Conservation (phyloP, 2,888 invertebrate species). For the Lissonota sp. region DNA sequence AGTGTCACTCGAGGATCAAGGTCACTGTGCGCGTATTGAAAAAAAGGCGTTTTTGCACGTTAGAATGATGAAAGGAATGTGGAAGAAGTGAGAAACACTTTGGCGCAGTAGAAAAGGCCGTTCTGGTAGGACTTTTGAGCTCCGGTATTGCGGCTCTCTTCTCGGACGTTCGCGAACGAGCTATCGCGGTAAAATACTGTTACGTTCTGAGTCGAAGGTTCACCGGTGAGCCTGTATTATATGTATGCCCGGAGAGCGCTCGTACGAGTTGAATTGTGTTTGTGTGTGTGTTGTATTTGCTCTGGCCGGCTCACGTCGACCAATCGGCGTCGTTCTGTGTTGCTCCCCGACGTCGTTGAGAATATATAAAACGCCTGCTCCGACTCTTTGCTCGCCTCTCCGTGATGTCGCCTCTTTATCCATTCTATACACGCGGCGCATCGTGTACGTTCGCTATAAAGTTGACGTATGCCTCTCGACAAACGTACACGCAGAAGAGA, state of each 20-base stretch:
- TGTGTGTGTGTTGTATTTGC: slow-evolving; percentile 40
- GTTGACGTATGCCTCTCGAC: background rate
- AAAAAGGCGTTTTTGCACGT: background rate
- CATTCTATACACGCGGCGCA: background rate
- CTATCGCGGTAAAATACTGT: slow-evolving; percentile 63
- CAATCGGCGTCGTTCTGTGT: slow-evolving; percentile 47
- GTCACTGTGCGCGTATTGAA: slow-evolving; percentile 19
- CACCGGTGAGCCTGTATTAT: slow-evolving; percentile 58
- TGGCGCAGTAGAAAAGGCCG: background rate
- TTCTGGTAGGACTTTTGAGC: background rate
- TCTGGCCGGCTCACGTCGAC: slow-evolving; percentile 48
- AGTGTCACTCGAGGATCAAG: slow-evolving; percentile 35
- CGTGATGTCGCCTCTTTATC: background rate
- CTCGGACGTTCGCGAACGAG: slow-evolving; percentile 45
- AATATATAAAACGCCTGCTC: background rate
- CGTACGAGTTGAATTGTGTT: too few relatives aligned
- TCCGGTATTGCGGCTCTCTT: background rate
- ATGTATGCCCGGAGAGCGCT: slow-evolving; percentile 57
- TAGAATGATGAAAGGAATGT: background rate
- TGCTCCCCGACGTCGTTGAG: slow-evolving; percentile 23
- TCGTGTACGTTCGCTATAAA: background rate
- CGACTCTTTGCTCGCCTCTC: background rate
- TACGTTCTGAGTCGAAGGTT: slow-evolving; percentile 65
- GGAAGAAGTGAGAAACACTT: too few relatives aligned
- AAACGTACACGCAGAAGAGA: too few relatives aligned